Evolutionary conservation across 2,888 invertebrate genomes (phyloP).

Genomic region (Caenorhabditis japonica): DNA sequence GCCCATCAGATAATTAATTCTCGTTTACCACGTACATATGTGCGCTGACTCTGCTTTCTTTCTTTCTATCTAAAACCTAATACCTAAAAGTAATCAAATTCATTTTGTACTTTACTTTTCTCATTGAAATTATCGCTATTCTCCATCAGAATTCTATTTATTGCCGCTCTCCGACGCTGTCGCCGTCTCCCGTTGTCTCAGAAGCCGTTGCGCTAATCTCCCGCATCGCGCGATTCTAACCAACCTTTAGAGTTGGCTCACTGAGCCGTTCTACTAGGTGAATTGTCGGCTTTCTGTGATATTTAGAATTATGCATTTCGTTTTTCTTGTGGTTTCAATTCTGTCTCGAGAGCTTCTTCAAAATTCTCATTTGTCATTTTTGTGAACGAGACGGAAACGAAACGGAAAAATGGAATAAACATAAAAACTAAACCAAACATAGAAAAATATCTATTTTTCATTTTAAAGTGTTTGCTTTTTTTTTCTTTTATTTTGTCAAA

Average conservation of each 20-base stretch:
- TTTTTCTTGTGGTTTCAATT: constrained; percentile 10
- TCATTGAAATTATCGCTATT: constrained; percentile 32
- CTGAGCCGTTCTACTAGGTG: constrained; percentile 13
- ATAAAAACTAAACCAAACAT: no score
- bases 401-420: background rate
- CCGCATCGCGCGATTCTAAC: constrained; percentile 12
- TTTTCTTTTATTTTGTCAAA: background rate
- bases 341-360: constrained; percentile 38
- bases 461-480: background rate
- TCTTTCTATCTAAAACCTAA: constrained; percentile 5
- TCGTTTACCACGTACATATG: constrained; percentile 41
- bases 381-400: constrained; percentile 2
- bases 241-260: constrained; percentile 39
- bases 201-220: constrained; percentile 48
- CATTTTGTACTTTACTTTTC: constrained; percentile 46
- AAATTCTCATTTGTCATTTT: constrained; percentile 36
- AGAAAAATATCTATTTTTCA: no score
- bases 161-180: constrained; percentile 15
- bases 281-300: background rate
- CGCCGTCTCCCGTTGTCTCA: constrained; percentile 4
- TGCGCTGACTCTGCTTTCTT: background rate
- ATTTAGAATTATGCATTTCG: constrained; percentile 1
- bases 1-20: no score
- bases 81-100: constrained; percentile 48
- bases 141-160: constrained; percentile 50